A percentile compares a stretch with the other conserved stretches of the same genome.
phyloP scores from a whole-genome alignment of 2,797 vertebrate genomes.

The Megaceryle alcyon region DNA sequence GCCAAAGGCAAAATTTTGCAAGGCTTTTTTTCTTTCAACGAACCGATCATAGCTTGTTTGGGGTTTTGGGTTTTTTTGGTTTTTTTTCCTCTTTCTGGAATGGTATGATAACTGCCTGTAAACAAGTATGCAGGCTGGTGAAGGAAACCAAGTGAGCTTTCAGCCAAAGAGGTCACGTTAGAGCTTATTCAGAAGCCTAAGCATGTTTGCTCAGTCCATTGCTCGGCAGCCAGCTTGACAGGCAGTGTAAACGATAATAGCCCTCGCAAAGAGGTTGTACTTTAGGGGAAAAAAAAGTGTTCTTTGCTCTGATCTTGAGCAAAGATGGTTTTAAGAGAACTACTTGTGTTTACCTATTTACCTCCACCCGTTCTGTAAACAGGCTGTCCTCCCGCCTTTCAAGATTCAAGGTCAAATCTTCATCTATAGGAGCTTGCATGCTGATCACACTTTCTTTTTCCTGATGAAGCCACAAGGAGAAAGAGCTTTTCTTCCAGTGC shows the following conservation, averaged over 20 bases:
- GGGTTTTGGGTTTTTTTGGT: not conserved
- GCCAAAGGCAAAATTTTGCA: not conserved
- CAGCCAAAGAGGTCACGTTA: not conserved
- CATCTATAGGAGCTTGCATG: not conserved
- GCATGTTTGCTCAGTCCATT: not conserved
- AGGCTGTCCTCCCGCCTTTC: not conserved
- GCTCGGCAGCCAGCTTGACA: not conserved
- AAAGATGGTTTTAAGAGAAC: not conserved
- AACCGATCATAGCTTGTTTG: too few species aligned
- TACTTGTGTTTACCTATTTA: not conserved
- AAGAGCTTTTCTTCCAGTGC: not conserved
- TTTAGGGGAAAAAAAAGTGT: not conserved
- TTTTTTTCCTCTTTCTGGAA: too few species aligned
- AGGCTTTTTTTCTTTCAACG: not conserved
- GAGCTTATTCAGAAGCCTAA: not conserved
- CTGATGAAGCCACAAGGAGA: fast-evolving
- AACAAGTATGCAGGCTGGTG: not conserved
- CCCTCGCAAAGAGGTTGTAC: not conserved
- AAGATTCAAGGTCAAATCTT: slow-evolving; percentile 14
- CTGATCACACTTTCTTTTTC: not conserved
- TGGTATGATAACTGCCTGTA: not conserved
- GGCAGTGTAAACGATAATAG: not conserved
- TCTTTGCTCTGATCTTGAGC: not conserved
- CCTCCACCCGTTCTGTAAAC: not conserved
- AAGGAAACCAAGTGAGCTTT: not conserved